These are phyloP conservation scores for Noctua pronuba DNA, from an alignment of 2,888 invertebrate species.

Conservation along the genomic window DNA sequence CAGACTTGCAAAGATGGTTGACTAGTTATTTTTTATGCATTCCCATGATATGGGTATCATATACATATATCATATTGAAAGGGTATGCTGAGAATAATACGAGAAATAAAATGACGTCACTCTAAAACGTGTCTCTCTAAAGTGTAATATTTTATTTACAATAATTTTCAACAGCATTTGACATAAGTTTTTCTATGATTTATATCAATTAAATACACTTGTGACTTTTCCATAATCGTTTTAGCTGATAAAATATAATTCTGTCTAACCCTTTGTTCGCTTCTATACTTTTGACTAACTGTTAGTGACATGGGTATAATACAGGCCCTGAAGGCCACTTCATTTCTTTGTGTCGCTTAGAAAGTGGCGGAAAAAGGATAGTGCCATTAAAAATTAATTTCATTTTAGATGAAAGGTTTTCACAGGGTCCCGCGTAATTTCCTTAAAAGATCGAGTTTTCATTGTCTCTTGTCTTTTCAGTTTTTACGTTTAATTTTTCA, in stretches of 20 bases:
- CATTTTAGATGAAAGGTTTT: neutral
- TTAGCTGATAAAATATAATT: neutral
- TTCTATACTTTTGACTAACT: neutral
- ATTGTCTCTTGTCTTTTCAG: neutral
- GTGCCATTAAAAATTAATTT: constrained; percentile 9
- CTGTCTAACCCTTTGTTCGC: neutral
- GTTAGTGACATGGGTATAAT: neutral
- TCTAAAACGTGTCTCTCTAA: too few species aligned
- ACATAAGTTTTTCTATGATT: neutral
- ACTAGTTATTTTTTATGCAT: too few species aligned
- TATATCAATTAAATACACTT: neutral
- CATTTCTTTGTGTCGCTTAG: neutral
- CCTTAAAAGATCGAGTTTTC: neutral
- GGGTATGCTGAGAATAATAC: too few species aligned
- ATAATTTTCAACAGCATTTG: neutral
- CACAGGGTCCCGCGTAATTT: neutral
- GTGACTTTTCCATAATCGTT: neutral
- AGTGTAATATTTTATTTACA: neutral
- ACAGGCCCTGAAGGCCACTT: neutral
- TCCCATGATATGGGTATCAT: too few species aligned
- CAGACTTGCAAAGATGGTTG: too few species aligned
- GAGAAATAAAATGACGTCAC: too few species aligned
- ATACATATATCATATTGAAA: too few species aligned
- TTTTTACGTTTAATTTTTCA: neutral
- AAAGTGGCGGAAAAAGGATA: neutral